Percentiles rank a stretch among this genome's conserved stretches.
Conservation (phyloP, 2,888 invertebrate genomes). For the Dusona sp. region DNA sequence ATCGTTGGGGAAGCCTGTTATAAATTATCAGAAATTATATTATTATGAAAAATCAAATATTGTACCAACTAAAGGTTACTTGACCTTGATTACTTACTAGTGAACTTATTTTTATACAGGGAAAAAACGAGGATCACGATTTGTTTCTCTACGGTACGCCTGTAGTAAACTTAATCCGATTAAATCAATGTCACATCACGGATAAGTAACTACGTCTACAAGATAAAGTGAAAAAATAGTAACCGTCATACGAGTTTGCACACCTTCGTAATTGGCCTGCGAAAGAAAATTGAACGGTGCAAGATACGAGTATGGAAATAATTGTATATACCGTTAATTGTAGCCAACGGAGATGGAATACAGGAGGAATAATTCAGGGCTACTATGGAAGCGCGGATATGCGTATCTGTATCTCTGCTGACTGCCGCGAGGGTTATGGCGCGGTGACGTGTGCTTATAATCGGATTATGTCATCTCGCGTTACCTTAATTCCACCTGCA, state of each 20-base stretch:
- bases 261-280: slow-evolving; percentile 37
- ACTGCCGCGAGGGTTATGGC: slow-evolving; percentile 38
- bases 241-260: slow-evolving; percentile 10
- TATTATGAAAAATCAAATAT: too few relatives aligned
- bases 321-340: slow-evolving; percentile 44
- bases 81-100: background rate
- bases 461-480: slow-evolving; percentile 80
- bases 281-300: slow-evolving; percentile 20
- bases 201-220: slow-evolving; percentile 7
- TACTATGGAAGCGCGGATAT: slow-evolving; percentile 45
- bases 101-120: too few relatives aligned
- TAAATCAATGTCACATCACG: slow-evolving; percentile 29
- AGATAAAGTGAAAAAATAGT: background rate
- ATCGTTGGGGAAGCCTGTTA: too few relatives aligned
- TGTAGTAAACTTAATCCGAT: slow-evolving; percentile 33
- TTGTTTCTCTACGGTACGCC: background rate
- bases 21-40: too few relatives aligned
- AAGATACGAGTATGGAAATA: slow-evolving; percentile 35
- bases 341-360: slow-evolving; percentile 17
- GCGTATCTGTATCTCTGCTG: background rate
- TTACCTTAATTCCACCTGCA: slow-evolving; percentile 80
- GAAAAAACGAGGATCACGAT: background rate
- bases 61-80: background rate
- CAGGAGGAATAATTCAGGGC: slow-evolving; percentile 13
- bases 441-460: slow-evolving; percentile 75